These are phyloP conservation scores for Micromussa lordhowensis DNA, from an alignment of 92 coral and sea anemone species.

Conservation along the genomic window DNA sequence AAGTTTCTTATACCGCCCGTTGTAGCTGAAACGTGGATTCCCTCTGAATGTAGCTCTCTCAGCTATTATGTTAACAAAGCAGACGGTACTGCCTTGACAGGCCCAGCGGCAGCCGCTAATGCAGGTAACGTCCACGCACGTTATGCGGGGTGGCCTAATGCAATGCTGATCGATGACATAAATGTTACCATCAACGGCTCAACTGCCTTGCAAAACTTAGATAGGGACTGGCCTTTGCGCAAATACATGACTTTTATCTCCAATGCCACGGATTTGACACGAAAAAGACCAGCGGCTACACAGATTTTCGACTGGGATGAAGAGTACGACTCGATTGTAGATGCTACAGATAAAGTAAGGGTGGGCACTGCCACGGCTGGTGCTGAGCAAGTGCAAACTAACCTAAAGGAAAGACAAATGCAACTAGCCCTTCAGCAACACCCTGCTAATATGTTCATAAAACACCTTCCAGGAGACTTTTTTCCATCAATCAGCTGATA, in stretches of 20 bases:
- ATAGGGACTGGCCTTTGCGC: conserved; percentile 13
- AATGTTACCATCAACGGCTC: conserved; percentile 1
- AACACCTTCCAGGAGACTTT: conserved; percentile 1
- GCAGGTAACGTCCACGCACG: neutral
- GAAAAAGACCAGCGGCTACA: neutral
- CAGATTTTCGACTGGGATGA: conserved; percentile 3
- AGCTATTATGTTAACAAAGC: neutral
- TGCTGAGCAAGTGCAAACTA: neutral
- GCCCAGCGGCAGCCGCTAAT: neutral
- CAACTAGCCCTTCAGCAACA: neutral
- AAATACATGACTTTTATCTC: conserved; percentile 12
- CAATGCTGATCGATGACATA: neutral
- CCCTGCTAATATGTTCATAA: conserved; percentile 10
- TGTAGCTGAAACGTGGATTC: conserved; percentile 1
- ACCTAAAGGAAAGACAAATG: conserved; percentile 2
- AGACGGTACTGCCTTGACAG: neutral
- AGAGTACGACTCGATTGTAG: neutral
- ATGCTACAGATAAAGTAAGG: conserved; percentile 8
- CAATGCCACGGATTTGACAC: neutral
- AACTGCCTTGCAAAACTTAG: conserved; percentile 10
- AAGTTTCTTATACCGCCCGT: conserved; percentile 5
- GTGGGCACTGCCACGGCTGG: conserved; percentile 8
- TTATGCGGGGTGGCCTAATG: conserved; percentile 8
- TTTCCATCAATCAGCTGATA: conserved; percentile 1
- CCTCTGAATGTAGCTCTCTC: conserved; percentile 1